Evolutionary conservation across 1,140 invertebrate genomes (phyloP), one percentile per base, ranked within the genome.

Genomic region (Lasioglossum baleicum): DNA sequence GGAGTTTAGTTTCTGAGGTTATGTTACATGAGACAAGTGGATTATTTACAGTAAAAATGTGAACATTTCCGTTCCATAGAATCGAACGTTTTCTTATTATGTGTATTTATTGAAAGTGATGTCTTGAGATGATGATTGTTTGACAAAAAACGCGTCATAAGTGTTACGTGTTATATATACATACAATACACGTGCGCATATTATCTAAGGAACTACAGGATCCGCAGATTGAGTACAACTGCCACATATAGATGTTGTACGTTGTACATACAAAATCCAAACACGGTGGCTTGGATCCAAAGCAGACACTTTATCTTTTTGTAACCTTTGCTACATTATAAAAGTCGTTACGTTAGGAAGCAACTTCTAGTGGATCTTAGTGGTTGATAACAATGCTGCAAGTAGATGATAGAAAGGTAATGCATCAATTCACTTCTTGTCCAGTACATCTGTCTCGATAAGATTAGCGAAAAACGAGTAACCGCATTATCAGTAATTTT

Each of bases 381-480:
- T 44, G 31, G 22, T 44, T 44, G 44, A 60, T 65, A 82, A 85
- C 51, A 40, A 88, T 88, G 86, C 73, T 87, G 42, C 79, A 87
- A 68, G 80, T 84, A 44, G 85, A 87, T 78, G 86, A 87, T 51
- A 88, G 65, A 61, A 88, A 87, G 86, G 86, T 88, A 82, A 85
- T 72, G 17, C 15, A 60, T 58, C 20, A n/a, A 48, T 56, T 64
- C 22, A 5, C 5, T 63, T 51, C 42, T 11, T 77, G 7, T 17
- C 58, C 35, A 40, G 7, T 70, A 40, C 5, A 22, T 71, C n/a
- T 8, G 11, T 13, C 13, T 53, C 15, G 17, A 65, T 35, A 44
- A 58, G 7, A 17, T 73, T 35, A 65, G 7, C 22, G 26, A 56
- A 13, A 56, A 15, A 6, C 58, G 22, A 64, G 48, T 40, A 22